Evolutionary conservation across 30 jellyfish, hydroid and myxozoan genomes (phyloP).

Genomic region (Aurelia aurita complex sp. Pacific): DNA sequence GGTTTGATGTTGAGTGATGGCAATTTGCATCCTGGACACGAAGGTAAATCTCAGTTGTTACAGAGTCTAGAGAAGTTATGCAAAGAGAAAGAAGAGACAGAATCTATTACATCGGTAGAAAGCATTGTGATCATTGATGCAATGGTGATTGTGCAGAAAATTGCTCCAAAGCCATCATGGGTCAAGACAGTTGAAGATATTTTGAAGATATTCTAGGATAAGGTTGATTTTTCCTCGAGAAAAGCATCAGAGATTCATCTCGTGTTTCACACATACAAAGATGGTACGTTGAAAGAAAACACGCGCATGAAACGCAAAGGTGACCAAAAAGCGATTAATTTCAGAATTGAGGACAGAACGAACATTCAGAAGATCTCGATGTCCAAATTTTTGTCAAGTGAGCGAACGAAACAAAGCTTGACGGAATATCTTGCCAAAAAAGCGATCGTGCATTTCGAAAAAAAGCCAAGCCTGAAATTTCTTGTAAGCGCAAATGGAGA

Average conservation of each 20-base stretch:
- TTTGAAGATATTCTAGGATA: neutral
- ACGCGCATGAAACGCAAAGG: neutral
- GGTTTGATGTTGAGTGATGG: no score
- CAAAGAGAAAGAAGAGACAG: no score
- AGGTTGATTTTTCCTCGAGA: neutral
- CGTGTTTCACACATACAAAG: neutral
- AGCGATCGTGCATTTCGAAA: no score
- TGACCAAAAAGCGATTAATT: neutral
- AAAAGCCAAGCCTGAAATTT: no score
- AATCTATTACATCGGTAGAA: no score
- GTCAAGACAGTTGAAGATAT: neutral
- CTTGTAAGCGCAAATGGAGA: no score
- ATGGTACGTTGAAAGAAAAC: no score
- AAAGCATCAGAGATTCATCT: neutral
- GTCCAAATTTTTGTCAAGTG: no score
- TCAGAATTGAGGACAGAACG: neutral
- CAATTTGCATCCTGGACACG: neutral
- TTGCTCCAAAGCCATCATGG: neutral
- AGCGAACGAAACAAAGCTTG: no score
- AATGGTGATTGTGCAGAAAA: neutral
- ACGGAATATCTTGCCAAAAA: no score
- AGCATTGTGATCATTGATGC: neutral
- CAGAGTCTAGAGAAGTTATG: no score
- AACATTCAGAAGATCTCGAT: no score
- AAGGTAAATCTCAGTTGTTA: neutral